Percentiles rank a stretch among this genome's conserved stretches.
Conservation (phyloP, 2,113 vertebrate genomes). For the Gasterosteus aculeatus region DNA sequence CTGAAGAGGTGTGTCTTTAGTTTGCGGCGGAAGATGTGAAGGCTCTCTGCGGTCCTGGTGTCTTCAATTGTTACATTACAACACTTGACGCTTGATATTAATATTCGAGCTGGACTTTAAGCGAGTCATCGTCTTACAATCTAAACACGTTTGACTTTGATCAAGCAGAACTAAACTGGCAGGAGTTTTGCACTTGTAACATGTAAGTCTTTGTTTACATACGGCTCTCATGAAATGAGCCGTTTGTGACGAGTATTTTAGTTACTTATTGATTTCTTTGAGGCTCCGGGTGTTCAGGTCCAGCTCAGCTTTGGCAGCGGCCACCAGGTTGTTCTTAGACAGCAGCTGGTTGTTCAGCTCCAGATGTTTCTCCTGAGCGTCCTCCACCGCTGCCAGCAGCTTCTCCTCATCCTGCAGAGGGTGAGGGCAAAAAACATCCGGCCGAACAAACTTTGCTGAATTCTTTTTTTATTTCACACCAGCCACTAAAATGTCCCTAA, state of each 20-base stretch:
- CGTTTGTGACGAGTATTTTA: background rate
- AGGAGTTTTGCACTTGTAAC: too few species aligned
- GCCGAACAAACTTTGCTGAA: background rate
- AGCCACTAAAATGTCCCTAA: background rate
- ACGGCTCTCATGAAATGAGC: background rate
- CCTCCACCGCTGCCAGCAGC: conserved; percentile 80
- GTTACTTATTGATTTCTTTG: conserved; percentile 83
- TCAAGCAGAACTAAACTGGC: too few species aligned
- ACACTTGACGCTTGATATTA: too few species aligned
- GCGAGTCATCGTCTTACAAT: too few species aligned
- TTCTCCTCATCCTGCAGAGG: conserved; percentile 83
- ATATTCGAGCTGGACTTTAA: too few species aligned
- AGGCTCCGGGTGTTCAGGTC: conserved; percentile 82
- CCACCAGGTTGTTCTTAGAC: conserved; percentile 78
- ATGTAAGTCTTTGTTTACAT: background rate
- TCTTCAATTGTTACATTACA: too few species aligned
- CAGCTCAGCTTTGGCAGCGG: conserved; percentile 80
- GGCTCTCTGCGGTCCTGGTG: too few species aligned
- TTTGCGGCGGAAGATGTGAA: too few species aligned
- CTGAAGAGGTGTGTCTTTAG: too few species aligned
- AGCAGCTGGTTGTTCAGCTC: conserved; percentile 78
- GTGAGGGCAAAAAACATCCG: background rate
- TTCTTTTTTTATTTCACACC: conserved; percentile 2
- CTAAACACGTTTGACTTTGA: too few species aligned
- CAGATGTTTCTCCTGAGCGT: conserved; percentile 74